phyloP scores from a whole-genome alignment of 2,888 invertebrate genomes.

The Caenorhabditis zanzibari region DNA sequence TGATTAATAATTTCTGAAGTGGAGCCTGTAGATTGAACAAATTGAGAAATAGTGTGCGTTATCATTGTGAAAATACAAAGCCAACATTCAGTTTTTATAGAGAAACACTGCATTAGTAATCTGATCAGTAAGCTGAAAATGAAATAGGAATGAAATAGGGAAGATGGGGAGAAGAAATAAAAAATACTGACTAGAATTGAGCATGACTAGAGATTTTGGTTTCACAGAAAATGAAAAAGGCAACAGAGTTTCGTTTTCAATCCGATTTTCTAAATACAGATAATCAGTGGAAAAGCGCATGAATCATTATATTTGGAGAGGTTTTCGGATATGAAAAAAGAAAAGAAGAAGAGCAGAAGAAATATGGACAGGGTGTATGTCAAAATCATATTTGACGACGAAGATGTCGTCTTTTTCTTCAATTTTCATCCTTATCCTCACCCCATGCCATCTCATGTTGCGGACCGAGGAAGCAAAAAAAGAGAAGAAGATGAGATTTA shows the following conservation, averaged over 20 bases:
- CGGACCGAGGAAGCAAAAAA: slow-evolving; percentile 14
- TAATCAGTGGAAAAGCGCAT: not conserved
- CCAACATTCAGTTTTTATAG: not conserved
- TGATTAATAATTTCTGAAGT: slow-evolving; percentile 11
- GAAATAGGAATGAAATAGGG: not conserved
- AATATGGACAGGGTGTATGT: slow-evolving; percentile 5
- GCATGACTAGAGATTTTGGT: not conserved
- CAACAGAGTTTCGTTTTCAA: slow-evolving; percentile 3
- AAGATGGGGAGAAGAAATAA: not conserved
- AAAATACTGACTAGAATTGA: too few species aligned
- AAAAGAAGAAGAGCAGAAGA: not conserved
- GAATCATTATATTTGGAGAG: not conserved
- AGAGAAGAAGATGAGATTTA: slow-evolving; percentile 43
- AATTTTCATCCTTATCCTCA: slow-evolving; percentile 43
- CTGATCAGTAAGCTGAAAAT: not conserved
- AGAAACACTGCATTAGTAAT: not conserved
- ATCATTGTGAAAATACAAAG: not conserved
- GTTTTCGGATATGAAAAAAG: not conserved
- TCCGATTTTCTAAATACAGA: slow-evolving; percentile 18
- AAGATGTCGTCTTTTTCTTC: slow-evolving; percentile 48
- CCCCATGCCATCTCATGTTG: slow-evolving; percentile 32
- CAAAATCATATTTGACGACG: slow-evolving; percentile 56
- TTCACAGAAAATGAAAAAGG: not conserved
- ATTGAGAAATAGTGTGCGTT: not conserved
- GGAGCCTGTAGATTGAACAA: not conserved